phyloP scores from a whole-genome alignment of 2,797 vertebrate genomes.

The Malacoraja senta region DNA sequence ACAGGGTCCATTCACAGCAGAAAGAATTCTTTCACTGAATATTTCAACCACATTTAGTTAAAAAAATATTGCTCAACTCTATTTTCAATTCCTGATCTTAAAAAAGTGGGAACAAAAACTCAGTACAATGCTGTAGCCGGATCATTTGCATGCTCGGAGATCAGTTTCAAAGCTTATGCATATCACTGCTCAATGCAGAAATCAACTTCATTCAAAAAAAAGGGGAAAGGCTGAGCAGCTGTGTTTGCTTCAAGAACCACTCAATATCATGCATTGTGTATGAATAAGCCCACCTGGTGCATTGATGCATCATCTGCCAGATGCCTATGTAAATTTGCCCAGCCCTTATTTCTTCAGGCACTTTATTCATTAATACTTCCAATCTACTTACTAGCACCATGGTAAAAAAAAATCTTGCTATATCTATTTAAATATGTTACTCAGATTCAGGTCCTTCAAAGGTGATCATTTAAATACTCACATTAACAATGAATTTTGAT shows the following conservation, averaged over 20 bases:
- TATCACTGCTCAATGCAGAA: neutral
- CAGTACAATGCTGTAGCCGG: neutral
- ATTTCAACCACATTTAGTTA: neutral
- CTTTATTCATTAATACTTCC: slow-evolving; percentile 54
- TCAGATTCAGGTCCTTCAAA: neutral
- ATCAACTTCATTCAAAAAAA: slow-evolving; percentile 31
- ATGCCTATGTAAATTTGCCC: slow-evolving; percentile 56
- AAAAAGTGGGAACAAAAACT: neutral
- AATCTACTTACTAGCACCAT: slow-evolving; percentile 41
- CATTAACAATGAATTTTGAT: neutral
- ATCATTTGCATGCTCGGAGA: neutral
- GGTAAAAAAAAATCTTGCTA: neutral
- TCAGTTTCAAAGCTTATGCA: neutral
- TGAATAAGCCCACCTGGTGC: slow-evolving; percentile 51
- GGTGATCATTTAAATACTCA: too few species aligned
- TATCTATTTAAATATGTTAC: neutral
- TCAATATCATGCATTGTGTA: slow-evolving; percentile 46
- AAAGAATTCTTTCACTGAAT: neutral
- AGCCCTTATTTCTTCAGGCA: slow-evolving; percentile 58
- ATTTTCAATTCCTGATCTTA: neutral
- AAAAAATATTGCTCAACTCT: neutral
- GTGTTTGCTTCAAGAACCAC: slow-evolving; percentile 45
- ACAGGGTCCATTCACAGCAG: neutral
- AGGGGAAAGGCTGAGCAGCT: slow-evolving; percentile 42
- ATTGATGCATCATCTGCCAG: slow-evolving; percentile 54